phyloP scores from a whole-genome alignment of 2,888 invertebrate genomes.

The Heliconius aoede region DNA sequence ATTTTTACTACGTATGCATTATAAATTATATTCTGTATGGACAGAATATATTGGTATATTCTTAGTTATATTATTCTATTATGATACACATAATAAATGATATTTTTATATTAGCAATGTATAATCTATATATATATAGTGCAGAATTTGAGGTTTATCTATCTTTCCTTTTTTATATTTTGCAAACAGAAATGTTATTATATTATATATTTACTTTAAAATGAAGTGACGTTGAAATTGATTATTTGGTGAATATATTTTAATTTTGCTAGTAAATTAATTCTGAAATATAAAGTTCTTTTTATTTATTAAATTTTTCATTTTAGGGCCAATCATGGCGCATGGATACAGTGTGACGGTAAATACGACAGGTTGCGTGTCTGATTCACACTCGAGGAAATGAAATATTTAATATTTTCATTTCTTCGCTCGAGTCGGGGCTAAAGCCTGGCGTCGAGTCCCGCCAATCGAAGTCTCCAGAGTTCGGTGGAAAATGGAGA shows the following conservation, averaged over 20 bases:
- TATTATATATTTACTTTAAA: not conserved
- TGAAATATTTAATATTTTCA: no score
- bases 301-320: constrained; percentile 20
- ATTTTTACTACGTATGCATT: not conserved
- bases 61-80: not conserved
- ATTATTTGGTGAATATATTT: not conserved
- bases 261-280: constrained; percentile 39
- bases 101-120: not conserved
- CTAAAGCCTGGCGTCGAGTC: no score
- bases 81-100: not conserved
- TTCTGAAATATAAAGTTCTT: constrained; percentile 7
- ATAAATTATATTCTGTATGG: constrained; percentile 1
- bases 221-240: not conserved
- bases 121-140: constrained; percentile 4
- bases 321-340: no score
- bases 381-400: no score
- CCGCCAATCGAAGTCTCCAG: no score
- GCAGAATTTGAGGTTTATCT: not conserved
- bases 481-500: no score
- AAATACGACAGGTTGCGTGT: no score
- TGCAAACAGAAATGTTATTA: not conserved
- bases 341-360: no score
- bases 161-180: not conserved
- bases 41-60: no score
- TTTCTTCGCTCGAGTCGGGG: no score